Conservation (phyloP, 2,888 invertebrate genomes). For the Catotricha subobsoleta region DNA sequence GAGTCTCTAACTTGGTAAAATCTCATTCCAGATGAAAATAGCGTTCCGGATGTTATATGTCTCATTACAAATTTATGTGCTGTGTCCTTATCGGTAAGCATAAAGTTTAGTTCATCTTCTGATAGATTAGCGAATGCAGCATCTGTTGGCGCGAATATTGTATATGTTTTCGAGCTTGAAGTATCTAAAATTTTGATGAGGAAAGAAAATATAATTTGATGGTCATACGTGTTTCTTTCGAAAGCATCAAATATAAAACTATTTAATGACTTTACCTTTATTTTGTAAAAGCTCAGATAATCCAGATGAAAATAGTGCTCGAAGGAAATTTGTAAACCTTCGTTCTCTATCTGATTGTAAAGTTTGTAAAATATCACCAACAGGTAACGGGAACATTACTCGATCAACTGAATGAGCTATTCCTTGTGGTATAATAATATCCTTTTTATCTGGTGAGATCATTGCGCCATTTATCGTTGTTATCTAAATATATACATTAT, state of each 20-base stretch:
- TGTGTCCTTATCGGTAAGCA: constrained; percentile 41
- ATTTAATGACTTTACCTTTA: constrained; percentile 22
- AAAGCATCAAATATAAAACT: too few species aligned
- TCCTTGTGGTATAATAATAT: constrained; percentile 70
- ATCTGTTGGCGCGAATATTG: constrained; percentile 71
- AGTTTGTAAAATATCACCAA: constrained; percentile 70
- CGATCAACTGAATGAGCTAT: constrained; percentile 69
- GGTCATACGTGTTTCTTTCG: too few species aligned
- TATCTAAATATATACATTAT: constrained; percentile 30
- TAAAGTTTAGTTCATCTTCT: constrained; percentile 39
- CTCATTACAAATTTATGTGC: constrained; percentile 57
- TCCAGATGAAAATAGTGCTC: constrained; percentile 58
- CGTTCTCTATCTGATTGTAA: constrained; percentile 67
- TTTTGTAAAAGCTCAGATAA: constrained; percentile 44
- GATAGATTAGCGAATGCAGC: constrained; percentile 54
- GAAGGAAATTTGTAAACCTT: constrained; percentile 60
- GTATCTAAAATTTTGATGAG: constrained; percentile 3
- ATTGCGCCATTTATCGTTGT: constrained; percentile 75
- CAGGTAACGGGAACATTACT: constrained; percentile 78
- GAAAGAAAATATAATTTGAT: too few species aligned
- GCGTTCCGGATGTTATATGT: constrained; percentile 57
- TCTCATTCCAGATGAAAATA: constrained; percentile 73
- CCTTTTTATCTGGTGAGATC: constrained; percentile 61
- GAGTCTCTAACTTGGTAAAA: constrained; percentile 72
- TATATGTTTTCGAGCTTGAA: constrained; percentile 62